Base-by-base conservation (phyloP, 2,888 invertebrate species). In the Ryuthela nishihirai region DNA sequence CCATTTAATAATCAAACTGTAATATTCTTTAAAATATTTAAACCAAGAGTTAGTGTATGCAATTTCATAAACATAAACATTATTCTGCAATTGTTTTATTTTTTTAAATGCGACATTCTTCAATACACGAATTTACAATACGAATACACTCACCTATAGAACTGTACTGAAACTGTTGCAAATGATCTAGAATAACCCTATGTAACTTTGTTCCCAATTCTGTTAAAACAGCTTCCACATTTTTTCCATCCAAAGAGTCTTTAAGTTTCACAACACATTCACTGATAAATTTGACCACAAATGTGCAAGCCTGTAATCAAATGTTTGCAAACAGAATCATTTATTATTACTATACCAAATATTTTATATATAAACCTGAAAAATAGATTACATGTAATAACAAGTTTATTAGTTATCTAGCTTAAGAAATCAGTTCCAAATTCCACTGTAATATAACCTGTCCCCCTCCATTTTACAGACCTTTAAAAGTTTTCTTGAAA, bases 121-220 rank as follows among this genome's bases (percentile, higher is more conserved):
- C n/a, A n/a, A n/a, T n/a, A n/a, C n/a, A n/a, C n/a, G n/a, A n/a
- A n/a, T n/a, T n/a, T n/a, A n/a, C n/a, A n/a, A n/a, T n/a, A n/a
- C n/a, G 26, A 4, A 29, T 23, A 25, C 9, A 55, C 69, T 59
- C 75, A 87, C 88, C 95, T 40, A 92, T 86, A 4, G 91, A 90
- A 74, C 90, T 94, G 72, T 93, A 97, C 72, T 92, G 90, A 79
- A 88, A 94, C 71, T 90, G 91, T 69, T 89, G 85, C 64, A 99
- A 79, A 74, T 99, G 98, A 65, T 97, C 94, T 71, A 91, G 91
- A 65, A 99, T 85, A 42, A 92, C 86, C 44, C 93, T 81, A 75
- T 98, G 97, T 64, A 99, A 82, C n/a, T 93, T 81, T 21, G 87
- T 81, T 0, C 98, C 97, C 18, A 98, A 79, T 73, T 98, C 98